Conservation (phyloP, 1,140 invertebrate species). For the Drosophila ficusphila region DNA sequence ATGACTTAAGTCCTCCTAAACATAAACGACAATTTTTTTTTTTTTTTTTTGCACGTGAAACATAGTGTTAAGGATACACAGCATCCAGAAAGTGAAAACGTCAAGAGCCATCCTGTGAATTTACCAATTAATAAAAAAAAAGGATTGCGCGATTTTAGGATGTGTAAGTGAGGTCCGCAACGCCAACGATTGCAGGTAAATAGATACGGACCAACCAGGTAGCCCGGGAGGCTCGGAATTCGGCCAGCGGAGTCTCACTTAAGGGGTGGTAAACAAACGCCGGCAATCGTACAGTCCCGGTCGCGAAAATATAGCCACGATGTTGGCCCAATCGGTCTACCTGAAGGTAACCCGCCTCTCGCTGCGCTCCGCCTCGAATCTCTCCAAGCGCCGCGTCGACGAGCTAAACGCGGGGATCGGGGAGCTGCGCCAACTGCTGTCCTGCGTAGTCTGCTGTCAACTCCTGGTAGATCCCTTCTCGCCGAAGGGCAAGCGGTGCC, state of each 20-base stretch:
- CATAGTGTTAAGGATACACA: slow-evolving; percentile 58
- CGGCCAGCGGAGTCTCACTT: slow-evolving; percentile 32
- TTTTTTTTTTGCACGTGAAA: slow-evolving; percentile 77
- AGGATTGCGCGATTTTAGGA: slow-evolving; percentile 13
- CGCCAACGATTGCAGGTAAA: slow-evolving; percentile 14
- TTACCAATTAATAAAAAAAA: slow-evolving; percentile 19
- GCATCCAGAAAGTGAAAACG: slow-evolving; percentile 55
- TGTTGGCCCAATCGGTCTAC: slow-evolving; percentile 46
- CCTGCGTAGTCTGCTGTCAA: slow-evolving; percentile 94
- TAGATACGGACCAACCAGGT: neutral
- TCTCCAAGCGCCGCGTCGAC: slow-evolving; percentile 88
- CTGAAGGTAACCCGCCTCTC: slow-evolving; percentile 41
- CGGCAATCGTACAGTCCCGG: slow-evolving; percentile 46
- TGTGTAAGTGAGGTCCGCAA: neutral
- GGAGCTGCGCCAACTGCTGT: slow-evolving; percentile 93
- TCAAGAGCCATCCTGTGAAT: slow-evolving; percentile 3
- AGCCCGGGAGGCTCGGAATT: neutral
- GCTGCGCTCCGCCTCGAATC: slow-evolving; percentile 33
- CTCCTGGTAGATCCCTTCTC: slow-evolving; percentile 92
- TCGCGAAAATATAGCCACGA: slow-evolving; percentile 5
- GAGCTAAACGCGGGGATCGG: slow-evolving; percentile 93
- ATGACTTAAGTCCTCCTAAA: slow-evolving; percentile 53
- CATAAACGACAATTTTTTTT: slow-evolving; percentile 52
- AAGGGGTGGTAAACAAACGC: slow-evolving; percentile 41
- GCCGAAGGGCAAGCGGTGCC: slow-evolving; percentile 91